Evolutionary conservation across 2,888 invertebrate species (phyloP).

Genomic region (Lypha dubia): DNA sequence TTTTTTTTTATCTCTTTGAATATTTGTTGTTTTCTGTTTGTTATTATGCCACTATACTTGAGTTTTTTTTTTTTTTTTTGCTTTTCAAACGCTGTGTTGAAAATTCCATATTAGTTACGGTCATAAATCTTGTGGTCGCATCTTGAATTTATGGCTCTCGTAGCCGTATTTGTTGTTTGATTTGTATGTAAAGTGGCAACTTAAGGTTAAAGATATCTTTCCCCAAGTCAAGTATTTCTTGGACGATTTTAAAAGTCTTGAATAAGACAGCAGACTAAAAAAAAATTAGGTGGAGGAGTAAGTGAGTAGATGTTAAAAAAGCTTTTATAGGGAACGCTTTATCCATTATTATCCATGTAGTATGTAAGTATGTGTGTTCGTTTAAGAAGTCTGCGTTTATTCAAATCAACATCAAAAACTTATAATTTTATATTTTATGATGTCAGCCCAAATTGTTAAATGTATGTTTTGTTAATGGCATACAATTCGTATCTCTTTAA

Average conservation of each 20-base stretch:
- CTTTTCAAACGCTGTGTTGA: constrained; percentile 62
- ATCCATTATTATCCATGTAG: not conserved
- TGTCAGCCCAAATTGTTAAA: constrained; percentile 28
- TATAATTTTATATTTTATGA: constrained; percentile 52
- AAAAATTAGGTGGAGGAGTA: not conserved
- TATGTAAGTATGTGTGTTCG: not conserved
- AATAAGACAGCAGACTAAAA: not conserved
- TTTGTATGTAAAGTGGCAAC: constrained; percentile 71
- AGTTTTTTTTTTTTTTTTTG: constrained; percentile 3
- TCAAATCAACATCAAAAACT: constrained; percentile 43
- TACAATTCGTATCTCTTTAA: constrained; percentile 5
- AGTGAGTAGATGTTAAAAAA: not conserved
- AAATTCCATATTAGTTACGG: constrained; percentile 82
- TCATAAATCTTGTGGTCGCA: constrained; percentile 82
- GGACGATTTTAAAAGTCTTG: constrained; percentile 27
- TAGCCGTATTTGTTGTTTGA: constrained; percentile 66
- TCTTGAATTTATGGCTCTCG: constrained; percentile 82
- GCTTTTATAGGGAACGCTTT: constrained; percentile 3
- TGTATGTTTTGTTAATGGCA: constrained; percentile 3
- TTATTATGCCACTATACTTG: not conserved
- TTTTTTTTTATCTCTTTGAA: too few species aligned
- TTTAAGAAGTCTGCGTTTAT: not conserved
- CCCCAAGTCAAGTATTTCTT: constrained; percentile 57
- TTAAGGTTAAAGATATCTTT: constrained; percentile 66
- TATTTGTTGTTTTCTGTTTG: constrained; percentile 13